Conservation (phyloP, 2,797 vertebrate genomes). For the Sandelia bainsii region DNA sequence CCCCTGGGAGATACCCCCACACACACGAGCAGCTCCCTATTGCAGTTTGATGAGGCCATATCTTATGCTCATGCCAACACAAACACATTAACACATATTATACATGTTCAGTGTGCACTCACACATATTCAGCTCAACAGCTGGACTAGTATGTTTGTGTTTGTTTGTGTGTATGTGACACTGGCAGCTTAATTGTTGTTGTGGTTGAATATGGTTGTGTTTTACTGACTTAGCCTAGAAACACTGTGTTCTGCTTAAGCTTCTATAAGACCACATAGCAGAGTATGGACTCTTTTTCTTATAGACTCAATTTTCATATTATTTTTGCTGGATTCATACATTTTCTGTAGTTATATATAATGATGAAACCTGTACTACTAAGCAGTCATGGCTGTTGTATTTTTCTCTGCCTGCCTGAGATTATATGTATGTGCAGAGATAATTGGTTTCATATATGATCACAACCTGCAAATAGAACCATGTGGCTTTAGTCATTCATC, state of each 20-base stretch:
- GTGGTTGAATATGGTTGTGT: slow-evolving; percentile 3
- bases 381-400: background rate
- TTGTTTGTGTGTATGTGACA: slow-evolving; percentile 15
- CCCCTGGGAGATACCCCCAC: slow-evolving; percentile 54
- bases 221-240: slow-evolving; percentile 5
- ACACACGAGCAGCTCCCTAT: slow-evolving; percentile 54
- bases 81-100: background rate
- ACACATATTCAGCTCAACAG: slow-evolving; percentile 19
- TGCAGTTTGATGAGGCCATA: slow-evolving; percentile 54
- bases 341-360: background rate
- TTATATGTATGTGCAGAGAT: background rate
- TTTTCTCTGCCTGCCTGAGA: slow-evolving; percentile 1
- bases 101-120: slow-evolving; percentile 1
- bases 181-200: background rate
- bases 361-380: background rate
- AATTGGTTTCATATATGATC: slow-evolving; percentile 18
- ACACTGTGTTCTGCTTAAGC: slow-evolving; percentile 9
- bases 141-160: background rate
- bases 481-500: slow-evolving; percentile 27
- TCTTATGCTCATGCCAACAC: slow-evolving; percentile 37
- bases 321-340: background rate
- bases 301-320: background rate
- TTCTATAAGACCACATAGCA: background rate
- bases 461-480: slow-evolving; percentile 6
- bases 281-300: background rate